Conservation (phyloP, 1,140 invertebrate genomes). For the Achatina immaculata region DNA sequence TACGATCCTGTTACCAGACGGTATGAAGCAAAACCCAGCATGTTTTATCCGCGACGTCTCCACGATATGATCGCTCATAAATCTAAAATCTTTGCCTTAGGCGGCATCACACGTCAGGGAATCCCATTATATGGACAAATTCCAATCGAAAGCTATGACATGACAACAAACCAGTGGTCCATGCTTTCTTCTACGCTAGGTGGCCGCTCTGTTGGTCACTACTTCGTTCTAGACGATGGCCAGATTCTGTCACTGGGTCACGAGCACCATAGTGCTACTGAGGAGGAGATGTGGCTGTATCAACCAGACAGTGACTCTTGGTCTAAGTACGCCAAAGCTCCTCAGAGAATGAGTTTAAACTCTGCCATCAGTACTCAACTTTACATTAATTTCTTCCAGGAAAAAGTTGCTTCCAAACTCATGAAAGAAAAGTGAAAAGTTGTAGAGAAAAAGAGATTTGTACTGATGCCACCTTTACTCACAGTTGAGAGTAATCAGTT, state of each 20-base stretch:
- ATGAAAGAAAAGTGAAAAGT: constrained; percentile 56
- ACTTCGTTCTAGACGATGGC: constrained; percentile 57
- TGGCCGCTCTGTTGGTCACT: constrained; percentile 69
- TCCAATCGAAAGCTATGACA: constrained; percentile 66
- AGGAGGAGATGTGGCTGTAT: constrained; percentile 69
- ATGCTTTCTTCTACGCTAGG: constrained; percentile 66
- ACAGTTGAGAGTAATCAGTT: too few relatives aligned
- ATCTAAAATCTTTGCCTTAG: constrained; percentile 64
- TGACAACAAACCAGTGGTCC: constrained; percentile 67
- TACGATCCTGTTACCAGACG: constrained; percentile 56
- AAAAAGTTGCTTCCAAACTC: constrained; percentile 63
- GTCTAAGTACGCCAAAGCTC: constrained; percentile 65
- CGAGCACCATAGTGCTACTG: constrained; percentile 67
- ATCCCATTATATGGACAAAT: constrained; percentile 65
- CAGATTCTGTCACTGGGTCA: constrained; percentile 66
- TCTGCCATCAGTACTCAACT: constrained; percentile 61
- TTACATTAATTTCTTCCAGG: constrained; percentile 67
- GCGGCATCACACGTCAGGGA: constrained; percentile 65
- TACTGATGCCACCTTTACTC: too few relatives aligned
- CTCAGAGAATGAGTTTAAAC: constrained; percentile 63
- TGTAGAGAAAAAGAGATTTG: not conserved
- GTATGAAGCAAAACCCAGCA: constrained; percentile 62
- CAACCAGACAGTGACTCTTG: constrained; percentile 60
- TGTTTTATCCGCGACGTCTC: constrained; percentile 67
- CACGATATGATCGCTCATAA: constrained; percentile 66